These are phyloP conservation scores for Hippopotamus amphibius DNA, from an alignment of 2,113 vertebrate species.

Conservation along the genomic window DNA sequence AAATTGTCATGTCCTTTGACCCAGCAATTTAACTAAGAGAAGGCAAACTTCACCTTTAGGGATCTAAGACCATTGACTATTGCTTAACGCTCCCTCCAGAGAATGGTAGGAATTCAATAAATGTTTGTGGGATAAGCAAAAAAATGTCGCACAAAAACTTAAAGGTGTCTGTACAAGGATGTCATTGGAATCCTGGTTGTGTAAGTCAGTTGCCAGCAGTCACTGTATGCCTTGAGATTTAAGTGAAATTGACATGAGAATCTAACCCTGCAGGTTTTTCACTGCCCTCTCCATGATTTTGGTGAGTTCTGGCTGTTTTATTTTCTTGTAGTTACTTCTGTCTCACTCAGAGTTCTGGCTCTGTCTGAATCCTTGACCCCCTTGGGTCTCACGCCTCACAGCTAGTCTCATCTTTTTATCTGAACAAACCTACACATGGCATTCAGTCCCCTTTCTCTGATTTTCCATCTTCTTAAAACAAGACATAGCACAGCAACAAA, in stretches of 20 bases:
- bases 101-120: neutral
- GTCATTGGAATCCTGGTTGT: neutral
- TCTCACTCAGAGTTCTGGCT: neutral
- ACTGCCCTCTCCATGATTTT: neutral
- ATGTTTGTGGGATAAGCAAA: neutral
- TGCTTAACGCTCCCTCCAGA: neutral
- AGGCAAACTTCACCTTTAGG: neutral
- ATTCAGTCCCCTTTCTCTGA: neutral
- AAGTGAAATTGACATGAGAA: neutral
- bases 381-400: neutral
- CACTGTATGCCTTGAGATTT: neutral
- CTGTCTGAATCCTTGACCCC: neutral
- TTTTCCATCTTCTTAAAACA: neutral
- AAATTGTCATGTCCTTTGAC: neutral
- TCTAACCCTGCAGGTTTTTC: neutral
- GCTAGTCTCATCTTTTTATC: neutral
- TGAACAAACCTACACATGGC: neutral
- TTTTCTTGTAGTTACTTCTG: neutral
- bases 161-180: neutral
- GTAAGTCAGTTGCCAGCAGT: neutral
- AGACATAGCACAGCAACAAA: neutral
- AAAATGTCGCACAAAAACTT: neutral
- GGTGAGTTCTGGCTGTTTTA: neutral
- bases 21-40: neutral
- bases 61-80: neutral